Evolutionary conservation across 2,113 vertebrate genomes (phyloP).

Genomic region (Tetrao urogallus): DNA sequence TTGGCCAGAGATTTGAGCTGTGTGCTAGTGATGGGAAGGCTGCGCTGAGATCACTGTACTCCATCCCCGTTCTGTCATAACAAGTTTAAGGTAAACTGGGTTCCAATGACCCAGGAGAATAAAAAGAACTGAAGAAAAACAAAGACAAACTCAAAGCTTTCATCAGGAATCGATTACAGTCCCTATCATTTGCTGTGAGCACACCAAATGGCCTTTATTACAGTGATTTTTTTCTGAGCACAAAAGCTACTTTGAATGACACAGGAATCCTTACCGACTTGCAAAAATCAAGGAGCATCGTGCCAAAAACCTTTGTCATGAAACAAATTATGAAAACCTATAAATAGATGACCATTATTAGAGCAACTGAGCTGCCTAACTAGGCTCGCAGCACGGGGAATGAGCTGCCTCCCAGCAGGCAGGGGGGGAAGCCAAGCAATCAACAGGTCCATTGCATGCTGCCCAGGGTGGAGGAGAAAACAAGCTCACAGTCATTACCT

Average conservation of each 20-base stretch:
- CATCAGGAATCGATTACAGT: slow-evolving; percentile 1
- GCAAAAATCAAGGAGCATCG: slow-evolving; percentile 39
- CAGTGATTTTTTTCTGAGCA: slow-evolving; percentile 3
- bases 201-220: slow-evolving; percentile 22
- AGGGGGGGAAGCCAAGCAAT: not conserved
- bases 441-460: not conserved
- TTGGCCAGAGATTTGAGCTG: not conserved
- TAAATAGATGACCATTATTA: slow-evolving; percentile 55
- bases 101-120: not conserved
- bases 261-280: slow-evolving; percentile 44
- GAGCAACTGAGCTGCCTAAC: slow-evolving; percentile 3
- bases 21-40: not conserved
- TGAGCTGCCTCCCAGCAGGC: not conserved
- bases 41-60: not conserved
- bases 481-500: not conserved
- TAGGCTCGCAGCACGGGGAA: not conserved
- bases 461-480: not conserved
- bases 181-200: not conserved
- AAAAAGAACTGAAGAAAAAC: slow-evolving; percentile 18
- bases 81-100: not conserved
- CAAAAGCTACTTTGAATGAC: slow-evolving; percentile 43
- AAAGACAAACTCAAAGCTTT: slow-evolving; percentile 14
- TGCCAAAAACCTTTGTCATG: slow-evolving; percentile 30
- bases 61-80: not conserved
- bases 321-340: slow-evolving; percentile 51